Conservation (phyloP, 2,797 vertebrate species). For the Pseudocheirus occidentalis region DNA sequence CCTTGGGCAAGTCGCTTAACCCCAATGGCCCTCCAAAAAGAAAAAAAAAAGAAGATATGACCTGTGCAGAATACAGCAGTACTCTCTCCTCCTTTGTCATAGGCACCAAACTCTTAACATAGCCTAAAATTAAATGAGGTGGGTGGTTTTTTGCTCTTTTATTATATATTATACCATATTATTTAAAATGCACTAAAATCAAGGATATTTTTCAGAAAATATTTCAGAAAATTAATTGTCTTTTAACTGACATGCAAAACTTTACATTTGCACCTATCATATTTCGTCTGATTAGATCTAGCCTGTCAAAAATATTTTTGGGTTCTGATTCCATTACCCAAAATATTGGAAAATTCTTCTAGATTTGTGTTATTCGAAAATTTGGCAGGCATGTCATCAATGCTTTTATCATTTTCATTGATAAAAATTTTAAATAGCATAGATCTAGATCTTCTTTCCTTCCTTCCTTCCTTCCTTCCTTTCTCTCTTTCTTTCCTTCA, state of each 20-base stretch:
- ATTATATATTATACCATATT: no score
- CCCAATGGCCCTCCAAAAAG: no score
- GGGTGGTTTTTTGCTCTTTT: background rate
- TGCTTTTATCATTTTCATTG: background rate
- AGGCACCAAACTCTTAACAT: background rate
- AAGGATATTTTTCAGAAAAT: background rate
- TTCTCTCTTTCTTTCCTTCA: background rate
- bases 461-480: no score
- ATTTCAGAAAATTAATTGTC: background rate
- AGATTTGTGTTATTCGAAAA: background rate
- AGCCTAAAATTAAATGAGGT: background rate
- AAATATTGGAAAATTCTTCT: background rate
- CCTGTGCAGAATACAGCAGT: background rate
- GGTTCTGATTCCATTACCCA: background rate
- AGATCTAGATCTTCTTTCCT: background rate
- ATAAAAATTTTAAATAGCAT: background rate
- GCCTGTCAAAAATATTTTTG: background rate
- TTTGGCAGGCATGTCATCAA: background rate
- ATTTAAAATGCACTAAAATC: background rate
- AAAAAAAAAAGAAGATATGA: background rate
- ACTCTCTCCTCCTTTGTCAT: no score
- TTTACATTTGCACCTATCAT: background rate
- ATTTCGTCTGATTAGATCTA: background rate
- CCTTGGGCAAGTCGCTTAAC: no score
- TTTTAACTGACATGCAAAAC: background rate